Percentiles rank a stretch among this genome's conserved stretches.
These are phyloP conservation scores for Folsomia candida DNA, from an alignment of 2,888 invertebrate genomes.

Conservation along the genomic window DNA sequence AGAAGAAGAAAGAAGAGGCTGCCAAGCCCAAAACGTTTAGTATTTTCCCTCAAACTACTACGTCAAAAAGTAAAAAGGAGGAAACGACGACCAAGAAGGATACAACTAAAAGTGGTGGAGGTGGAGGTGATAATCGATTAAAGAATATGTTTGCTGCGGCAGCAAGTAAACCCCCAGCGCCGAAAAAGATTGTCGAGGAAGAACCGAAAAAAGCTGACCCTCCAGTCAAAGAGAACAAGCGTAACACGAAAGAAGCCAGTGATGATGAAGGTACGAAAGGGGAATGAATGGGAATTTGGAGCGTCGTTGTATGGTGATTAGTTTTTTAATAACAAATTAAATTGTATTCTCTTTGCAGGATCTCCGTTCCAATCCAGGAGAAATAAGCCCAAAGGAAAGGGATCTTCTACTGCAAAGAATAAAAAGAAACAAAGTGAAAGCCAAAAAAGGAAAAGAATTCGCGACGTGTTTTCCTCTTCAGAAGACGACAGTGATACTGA, in stretches of 20 bases:
- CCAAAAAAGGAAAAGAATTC: slow-evolving; percentile 37
- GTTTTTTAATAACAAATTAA: no score
- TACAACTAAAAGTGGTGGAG: background rate
- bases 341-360: no score
- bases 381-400: no score
- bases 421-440: background rate
- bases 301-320: no score
- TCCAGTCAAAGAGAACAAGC: no score
- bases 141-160: slow-evolving; percentile 39
- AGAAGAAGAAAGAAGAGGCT: background rate
- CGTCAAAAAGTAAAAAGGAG: background rate
- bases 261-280: slow-evolving; percentile 6
- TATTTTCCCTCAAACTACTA: background rate
- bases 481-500: slow-evolving; percentile 15
- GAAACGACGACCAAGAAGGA: slow-evolving; percentile 7
- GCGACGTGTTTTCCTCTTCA: slow-evolving; percentile 30
- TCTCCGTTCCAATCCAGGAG: no score
- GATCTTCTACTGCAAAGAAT: no score
- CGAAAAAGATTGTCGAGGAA: background rate
- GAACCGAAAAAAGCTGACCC: background rate
- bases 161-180: slow-evolving; percentile 18
- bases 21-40: background rate
- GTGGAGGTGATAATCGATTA: slow-evolving; percentile 11
- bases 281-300: no score
- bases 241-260: background rate